A percentile compares a stretch with the other conserved stretches of the same genome.
These are phyloP conservation scores for Rhyacophila brunnea DNA, from an alignment of 1,140 invertebrate species.

Conservation along the genomic window DNA sequence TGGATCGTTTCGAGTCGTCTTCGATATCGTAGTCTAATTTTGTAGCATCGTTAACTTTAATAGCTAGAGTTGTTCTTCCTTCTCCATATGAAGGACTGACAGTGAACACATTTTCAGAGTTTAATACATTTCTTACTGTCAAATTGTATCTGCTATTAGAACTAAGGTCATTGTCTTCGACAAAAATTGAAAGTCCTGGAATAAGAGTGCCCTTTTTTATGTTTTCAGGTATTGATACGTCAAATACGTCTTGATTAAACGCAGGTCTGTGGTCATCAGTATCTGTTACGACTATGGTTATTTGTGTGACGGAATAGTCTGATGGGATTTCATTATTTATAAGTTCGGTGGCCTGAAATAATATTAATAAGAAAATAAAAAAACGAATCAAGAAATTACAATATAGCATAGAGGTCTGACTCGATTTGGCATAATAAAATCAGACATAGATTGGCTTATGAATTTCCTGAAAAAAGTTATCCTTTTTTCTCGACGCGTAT, in stretches of 20 bases:
- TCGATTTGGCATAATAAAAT: too few species aligned
- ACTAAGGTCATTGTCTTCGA: constrained; percentile 72
- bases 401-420: too few species aligned
- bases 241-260: constrained; percentile 69
- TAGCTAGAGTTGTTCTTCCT: constrained; percentile 71
- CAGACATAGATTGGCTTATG: too few species aligned
- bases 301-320: constrained; percentile 63
- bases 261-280: constrained; percentile 78
- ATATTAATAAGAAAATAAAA: too few species aligned
- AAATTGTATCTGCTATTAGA: constrained; percentile 74
- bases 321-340: constrained; percentile 69
- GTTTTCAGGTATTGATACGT: constrained; percentile 75
- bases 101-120: constrained; percentile 62
- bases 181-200: constrained; percentile 72
- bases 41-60: constrained; percentile 65
- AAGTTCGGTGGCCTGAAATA: constrained; percentile 67
- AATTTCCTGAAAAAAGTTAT: too few species aligned
- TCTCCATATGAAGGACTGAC: constrained; percentile 67
- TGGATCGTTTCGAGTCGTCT: constrained; percentile 56
- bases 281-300: constrained; percentile 80
- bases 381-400: too few species aligned
- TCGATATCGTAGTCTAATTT: constrained; percentile 71
- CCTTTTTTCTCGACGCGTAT: too few species aligned
- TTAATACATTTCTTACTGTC: constrained; percentile 59
- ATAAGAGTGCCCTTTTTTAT: constrained; percentile 67